Percentiles rank a stretch among this genome's conserved stretches.
Evolutionary conservation across 2,797 vertebrate species (phyloP).

Genomic region (Hephaestus fuliginosus): DNA sequence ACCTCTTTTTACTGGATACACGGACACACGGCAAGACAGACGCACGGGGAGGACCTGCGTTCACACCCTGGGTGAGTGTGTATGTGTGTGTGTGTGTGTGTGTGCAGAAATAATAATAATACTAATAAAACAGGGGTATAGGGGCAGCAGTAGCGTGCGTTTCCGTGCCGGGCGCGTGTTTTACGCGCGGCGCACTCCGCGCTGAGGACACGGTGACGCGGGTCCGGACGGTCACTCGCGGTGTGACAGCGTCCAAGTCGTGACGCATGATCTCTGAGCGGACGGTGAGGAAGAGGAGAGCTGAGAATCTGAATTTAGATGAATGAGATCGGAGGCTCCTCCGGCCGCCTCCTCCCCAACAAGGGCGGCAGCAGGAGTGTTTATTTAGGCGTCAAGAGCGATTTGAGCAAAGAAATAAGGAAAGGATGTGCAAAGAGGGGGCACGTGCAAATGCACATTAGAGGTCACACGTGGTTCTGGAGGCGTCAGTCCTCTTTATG

Average conservation of each 20-base stretch:
- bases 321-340: not conserved
- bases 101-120: not conserved
- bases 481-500: not conserved
- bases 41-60: slow-evolving; percentile 76
- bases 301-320: not conserved
- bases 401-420: not conserved
- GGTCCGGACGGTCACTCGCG: slow-evolving; percentile 24
- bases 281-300: not conserved
- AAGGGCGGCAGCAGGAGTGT: not conserved
- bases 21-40: slow-evolving; percentile 61
- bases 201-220: not conserved
- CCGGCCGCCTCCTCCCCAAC: not conserved
- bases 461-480: slow-evolving; percentile 17
- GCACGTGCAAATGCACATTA: not conserved
- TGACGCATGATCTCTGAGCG: slow-evolving; percentile 58
- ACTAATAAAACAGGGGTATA: not conserved
- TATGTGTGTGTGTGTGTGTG: not conserved
- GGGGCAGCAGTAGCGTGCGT: slow-evolving; percentile 8
- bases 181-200: slow-evolving; percentile 48
- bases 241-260: slow-evolving; percentile 19
- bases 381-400: not conserved
- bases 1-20: slow-evolving; percentile 72
- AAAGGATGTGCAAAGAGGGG: not conserved
- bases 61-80: slow-evolving; percentile 84
- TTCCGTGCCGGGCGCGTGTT: slow-evolving; percentile 51